Evolutionary conservation across 1,140 invertebrate species (phyloP), one percentile per base, ranked within the genome.

Genomic region (Idris sp.): DNA sequence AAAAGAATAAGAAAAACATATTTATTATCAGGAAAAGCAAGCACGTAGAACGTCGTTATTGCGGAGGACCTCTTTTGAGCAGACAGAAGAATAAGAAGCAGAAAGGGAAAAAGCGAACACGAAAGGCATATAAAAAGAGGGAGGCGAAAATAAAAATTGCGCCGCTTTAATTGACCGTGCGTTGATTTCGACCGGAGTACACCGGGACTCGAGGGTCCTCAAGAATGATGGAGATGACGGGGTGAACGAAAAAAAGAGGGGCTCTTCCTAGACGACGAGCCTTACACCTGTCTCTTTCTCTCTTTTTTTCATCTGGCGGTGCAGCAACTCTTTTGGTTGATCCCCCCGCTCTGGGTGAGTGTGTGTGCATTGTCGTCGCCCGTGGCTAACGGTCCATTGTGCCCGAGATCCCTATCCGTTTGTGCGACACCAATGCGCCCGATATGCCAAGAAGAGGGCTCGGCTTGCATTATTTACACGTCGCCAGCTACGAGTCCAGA

Each of bases 351-450:
- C 58, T 28, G 22, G 36, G 74, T 74, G 79, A 74, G 54, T 68
- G 13, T 67, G 64, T 53, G 54, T 62, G 79, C 80, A 80, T 79
- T 79, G 81, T 81, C 74, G 78, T 81, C 81, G 80, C 74, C 80
- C 77, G 80, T 83, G 81, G 79, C 78, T 83, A 83, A 82, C 80
- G 74, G 78, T 71, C 84, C 80, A 84, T 84, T 84, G 82, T 84
- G 71, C 65, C 68, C 51, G 64, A 51, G 38, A 74, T 78, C 74
- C 74, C 76, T 79, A 76, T 77, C 58, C 61, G 54, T 65, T 65
- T 65, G 61, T 69, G 65, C 54, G 72, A 69, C 71, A 78, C 25
- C 68, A 72, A 79, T 78, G 76, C 68, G 49, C 46, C n/a, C 64
- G 51, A 69, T 46, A 72, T 38, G 40, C 53, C 54, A 43, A 38